Conservation (phyloP, 2,797 vertebrate species). For the Melanotaenia trifasciata region DNA sequence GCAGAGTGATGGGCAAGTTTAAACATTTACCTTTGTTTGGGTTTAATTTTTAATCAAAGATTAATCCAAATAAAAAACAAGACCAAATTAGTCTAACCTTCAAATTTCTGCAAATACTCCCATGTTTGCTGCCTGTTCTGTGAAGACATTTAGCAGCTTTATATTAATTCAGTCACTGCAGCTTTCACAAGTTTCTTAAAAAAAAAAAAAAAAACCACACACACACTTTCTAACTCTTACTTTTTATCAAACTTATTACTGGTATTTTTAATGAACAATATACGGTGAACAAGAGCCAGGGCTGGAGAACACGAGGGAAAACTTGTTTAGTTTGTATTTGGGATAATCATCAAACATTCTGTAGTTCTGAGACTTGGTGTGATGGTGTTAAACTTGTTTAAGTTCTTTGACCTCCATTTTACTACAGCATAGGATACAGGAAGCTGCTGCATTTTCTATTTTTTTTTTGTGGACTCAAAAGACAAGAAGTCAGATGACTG, state of each 20-base stretch:
- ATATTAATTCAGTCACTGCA: neutral
- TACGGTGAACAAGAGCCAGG: neutral
- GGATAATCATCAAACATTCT: neutral
- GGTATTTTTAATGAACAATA: neutral
- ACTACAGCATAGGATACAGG: too few species aligned
- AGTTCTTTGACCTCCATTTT: neutral
- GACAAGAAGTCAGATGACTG: conserved; percentile 48
- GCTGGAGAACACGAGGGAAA: too few species aligned
- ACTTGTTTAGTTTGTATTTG: neutral
- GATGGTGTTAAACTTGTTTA: neutral
- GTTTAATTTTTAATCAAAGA: conserved; percentile 9
- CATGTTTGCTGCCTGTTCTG: neutral
- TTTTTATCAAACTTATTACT: neutral
- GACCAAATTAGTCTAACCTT: neutral
- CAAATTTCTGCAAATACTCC: neutral
- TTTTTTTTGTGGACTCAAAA: conserved; percentile 3
- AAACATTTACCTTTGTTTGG: neutral
- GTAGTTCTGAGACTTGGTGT: neutral
- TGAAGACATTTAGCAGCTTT: neutral
- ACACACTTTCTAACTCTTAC: neutral
- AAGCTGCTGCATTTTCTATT: neutral
- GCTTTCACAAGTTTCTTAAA: neutral
- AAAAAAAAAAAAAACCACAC: too few species aligned
- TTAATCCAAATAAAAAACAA: neutral
- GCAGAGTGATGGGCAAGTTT: neutral